These are phyloP conservation scores for Bursaphelenchus okinawaensis DNA, from an alignment of 2,888 invertebrate genomes.

Conservation along the genomic window DNA sequence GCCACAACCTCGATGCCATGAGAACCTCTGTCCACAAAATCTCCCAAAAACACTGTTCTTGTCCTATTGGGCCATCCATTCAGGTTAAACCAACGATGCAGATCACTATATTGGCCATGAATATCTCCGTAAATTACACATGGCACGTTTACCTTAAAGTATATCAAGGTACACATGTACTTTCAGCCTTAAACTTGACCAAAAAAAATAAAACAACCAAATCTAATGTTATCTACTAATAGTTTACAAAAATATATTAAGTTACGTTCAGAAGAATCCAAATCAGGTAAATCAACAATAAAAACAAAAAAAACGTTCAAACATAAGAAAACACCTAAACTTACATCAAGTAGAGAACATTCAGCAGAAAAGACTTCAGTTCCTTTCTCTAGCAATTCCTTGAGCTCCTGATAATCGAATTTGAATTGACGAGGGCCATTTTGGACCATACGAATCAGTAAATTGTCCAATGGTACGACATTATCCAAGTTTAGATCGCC, in stretches of 20 bases:
- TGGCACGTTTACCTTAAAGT: slow-evolving; percentile 31
- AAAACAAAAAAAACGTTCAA: too few species aligned
- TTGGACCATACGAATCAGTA: slow-evolving; percentile 1
- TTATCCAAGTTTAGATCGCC: slow-evolving; percentile 1
- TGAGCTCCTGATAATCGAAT: slow-evolving; percentile 21
- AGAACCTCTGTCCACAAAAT: slow-evolving; percentile 35
- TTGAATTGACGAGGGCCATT: slow-evolving; percentile 28
- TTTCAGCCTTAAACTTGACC: too few species aligned
- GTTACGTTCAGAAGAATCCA: too few species aligned
- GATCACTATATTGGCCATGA: slow-evolving; percentile 33
- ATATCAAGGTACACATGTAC: too few species aligned
- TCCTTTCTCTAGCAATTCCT: slow-evolving; percentile 16
- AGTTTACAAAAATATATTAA: too few species aligned
- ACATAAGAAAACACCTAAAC: too few species aligned
- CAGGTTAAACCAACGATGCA: slow-evolving; percentile 33
- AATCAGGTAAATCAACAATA: too few species aligned
- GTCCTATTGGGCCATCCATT: slow-evolving; percentile 36
- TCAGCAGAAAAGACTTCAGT: slow-evolving; percentile 18
- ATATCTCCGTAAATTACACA: slow-evolving; percentile 31
- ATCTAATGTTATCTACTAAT: too few species aligned
- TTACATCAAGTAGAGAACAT: slow-evolving; percentile 19
- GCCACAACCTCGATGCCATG: slow-evolving; percentile 37
- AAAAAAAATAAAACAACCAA: too few species aligned
- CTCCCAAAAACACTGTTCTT: slow-evolving; percentile 28
- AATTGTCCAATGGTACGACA: background rate